Conservation (phyloP, 2,113 vertebrate genomes). For the Pseudopipra pipra region DNA sequence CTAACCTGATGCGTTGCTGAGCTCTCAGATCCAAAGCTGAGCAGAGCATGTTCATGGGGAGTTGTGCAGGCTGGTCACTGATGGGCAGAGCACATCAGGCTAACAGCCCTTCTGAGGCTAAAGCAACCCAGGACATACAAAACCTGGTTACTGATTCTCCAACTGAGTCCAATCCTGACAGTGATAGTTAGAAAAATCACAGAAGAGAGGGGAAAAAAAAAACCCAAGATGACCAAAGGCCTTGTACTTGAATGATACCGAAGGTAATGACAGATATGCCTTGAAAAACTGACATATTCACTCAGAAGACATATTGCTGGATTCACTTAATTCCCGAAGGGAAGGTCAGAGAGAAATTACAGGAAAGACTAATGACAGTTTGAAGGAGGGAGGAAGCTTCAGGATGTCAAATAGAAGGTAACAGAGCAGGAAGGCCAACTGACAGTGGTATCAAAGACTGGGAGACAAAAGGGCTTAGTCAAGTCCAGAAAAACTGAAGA, state of each 20-base stretch:
- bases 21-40: background rate
- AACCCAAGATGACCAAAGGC: background rate
- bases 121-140: background rate
- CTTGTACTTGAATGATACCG: background rate
- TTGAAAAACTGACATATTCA: background rate
- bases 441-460: background rate
- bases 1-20: rapidly evolving
- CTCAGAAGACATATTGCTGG: background rate
- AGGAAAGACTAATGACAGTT: background rate
- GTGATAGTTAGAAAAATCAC: background rate
- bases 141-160: background rate
- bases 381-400: background rate
- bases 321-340: background rate
- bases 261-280: background rate
- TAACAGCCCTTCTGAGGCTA: background rate
- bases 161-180: background rate
- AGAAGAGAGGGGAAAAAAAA: background rate
- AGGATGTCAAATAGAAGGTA: background rate
- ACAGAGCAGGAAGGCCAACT: background rate
- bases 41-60: rapidly evolving
- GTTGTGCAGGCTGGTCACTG: rapidly evolving
- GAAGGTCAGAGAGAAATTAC: background rate
- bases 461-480: background rate
- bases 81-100: background rate
- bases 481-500: background rate